Evolutionary conservation across 2,113 vertebrate species (phyloP), one percentile per base, ranked within the genome.

Genomic region (Aix galericulata): DNA sequence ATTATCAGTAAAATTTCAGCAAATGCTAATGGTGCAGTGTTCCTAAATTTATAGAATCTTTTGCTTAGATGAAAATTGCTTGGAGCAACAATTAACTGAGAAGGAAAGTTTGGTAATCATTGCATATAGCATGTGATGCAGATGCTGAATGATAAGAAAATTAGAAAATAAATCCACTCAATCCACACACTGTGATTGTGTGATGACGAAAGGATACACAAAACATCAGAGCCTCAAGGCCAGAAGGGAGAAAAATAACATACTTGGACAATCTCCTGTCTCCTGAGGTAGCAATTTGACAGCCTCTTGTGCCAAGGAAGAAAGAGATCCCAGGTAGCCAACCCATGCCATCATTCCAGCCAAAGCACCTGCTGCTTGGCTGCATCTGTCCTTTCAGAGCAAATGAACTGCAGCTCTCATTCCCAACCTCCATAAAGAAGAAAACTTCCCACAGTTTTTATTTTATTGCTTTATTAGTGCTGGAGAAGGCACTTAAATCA

Each of bases 291-390:
- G 36, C 20, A 56, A 71, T 82, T 88, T 81, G 88, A 94, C 38
- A 96, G 72, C 17, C 56, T 89, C 89, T 66, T n/a, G 38, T 84
- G 94, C 96, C 92, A 97, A 94, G 77, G 89, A 95, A 94, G 87
- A 76, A 71, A 94, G 86, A 76, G 73, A 81, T 71, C 94, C 60
- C 77, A 97, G 91, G 96, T 96, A 84, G 81, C 34, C 44, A 91
- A 52, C 62, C 86, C 21, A 20, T 90, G 66, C 72, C 84, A 91
- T 95, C 36, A 86, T 96, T 86, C 72, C 74, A 85, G 63, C 17
- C 82, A 89, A 92, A 93, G 78, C 52, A 31, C 32, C 93, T 94
- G 64, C 82, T 94, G 83, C 81, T 94, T 92, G 82, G 76, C 76
- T 94, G 50, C 74, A 86, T 89, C 94, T 96, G 89, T 89, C 60